Base-by-base conservation (phyloP, 2,113 vertebrate species). In the Chlorodrepanis virens region DNA sequence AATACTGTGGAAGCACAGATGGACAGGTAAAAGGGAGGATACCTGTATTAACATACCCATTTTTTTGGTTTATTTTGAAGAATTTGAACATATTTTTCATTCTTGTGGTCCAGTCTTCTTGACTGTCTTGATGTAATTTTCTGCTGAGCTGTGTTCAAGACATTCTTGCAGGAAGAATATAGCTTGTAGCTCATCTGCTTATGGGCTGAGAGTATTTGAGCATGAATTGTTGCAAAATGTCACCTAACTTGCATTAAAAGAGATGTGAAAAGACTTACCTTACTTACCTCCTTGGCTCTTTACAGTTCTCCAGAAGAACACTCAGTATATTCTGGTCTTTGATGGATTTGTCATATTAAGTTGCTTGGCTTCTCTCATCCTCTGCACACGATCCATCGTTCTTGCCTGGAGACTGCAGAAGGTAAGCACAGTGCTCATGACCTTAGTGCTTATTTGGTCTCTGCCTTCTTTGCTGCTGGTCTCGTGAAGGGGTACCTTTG, bases 351-450 rank as follows among this genome's bases (percentile, higher is more conserved):
- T 99, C 85, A 99, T 99, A 44, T 56, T 98, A 54, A 97, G 98
- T 57, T 99, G 99, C 89, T 76, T 99, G 93, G 98, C 98, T 6
- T 99, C 99, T 33, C 98, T 99, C 7, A 96, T 98, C 88, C 97
- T 99, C 42, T 99, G 99, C 96, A 98, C 98, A 0, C 98, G 99
- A 52, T 99, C 99, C 59, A 98, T 99, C n/a, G 40, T 99, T 42
- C 98, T 99, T 74, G 99, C 99, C 35, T 94, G 99, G 35, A 95
- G 91, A 56, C 95, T 99, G n/a, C 98, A 99, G 18, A 98, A 98
- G 98, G 99, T 99, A 94, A 97, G 97, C 78, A 14, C 17, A 19
- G 22, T 9, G 28, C 52, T 84, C 14, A 0, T 22, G 50, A 18
- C 52, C 21, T 70, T 6, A 15, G 1, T 63, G 31, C 13, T 91